Percentiles rank a stretch among this genome's conserved stretches.
These are phyloP conservation scores for Limnephilus lunatus DNA, from an alignment of 2,888 invertebrate species.

Conservation along the genomic window DNA sequence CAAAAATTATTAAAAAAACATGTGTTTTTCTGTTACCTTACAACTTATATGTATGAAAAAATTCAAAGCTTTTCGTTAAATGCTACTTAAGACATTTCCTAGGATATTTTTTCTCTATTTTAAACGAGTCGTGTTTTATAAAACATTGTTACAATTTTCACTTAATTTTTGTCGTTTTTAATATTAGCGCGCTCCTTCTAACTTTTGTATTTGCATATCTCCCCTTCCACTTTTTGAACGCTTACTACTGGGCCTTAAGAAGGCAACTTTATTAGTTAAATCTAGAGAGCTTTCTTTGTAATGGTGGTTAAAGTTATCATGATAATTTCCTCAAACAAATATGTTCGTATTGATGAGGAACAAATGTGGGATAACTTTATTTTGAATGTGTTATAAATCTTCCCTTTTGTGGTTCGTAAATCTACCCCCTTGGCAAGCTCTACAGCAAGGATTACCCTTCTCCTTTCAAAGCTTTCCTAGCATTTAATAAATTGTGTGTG, in stretches of 20 bases:
- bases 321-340: neutral
- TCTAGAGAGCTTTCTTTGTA: neutral
- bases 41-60: too few species aligned
- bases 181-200: too few species aligned
- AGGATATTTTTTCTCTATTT: too few species aligned
- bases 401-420: neutral
- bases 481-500: neutral
- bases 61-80: too few species aligned
- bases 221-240: too few species aligned
- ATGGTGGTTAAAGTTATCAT: neutral
- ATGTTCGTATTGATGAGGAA: conserved; percentile 49
- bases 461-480: neutral
- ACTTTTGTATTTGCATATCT: too few species aligned
- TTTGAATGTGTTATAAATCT: conserved; percentile 52
- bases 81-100: too few species aligned
- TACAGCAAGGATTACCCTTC: neutral
- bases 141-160: too few species aligned
- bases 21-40: too few species aligned
- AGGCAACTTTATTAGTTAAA: neutral
- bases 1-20: too few species aligned
- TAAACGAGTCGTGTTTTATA: too few species aligned
- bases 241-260: neutral
- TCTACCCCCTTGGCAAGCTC: neutral
- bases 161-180: too few species aligned
- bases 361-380: conserved; percentile 53